Conservation (phyloP, 2,888 invertebrate species). For the Melanostoma scalare region DNA sequence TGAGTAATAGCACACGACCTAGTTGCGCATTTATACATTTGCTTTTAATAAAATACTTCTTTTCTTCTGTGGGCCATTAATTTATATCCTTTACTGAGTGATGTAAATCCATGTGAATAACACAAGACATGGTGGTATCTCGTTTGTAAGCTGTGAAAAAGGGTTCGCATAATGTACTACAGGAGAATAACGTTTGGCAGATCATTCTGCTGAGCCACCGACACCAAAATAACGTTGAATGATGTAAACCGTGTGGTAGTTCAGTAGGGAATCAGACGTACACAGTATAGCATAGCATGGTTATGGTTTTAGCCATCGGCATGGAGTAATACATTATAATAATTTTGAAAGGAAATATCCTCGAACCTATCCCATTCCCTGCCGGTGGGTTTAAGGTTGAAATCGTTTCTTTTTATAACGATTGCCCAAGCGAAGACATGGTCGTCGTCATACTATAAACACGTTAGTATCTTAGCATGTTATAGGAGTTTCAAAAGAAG, state of each 20-base stretch:
- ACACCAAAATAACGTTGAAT: slow-evolving; percentile 58
- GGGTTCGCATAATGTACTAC: slow-evolving; percentile 13
- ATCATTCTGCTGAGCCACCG: slow-evolving; percentile 32
- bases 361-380: slow-evolving; percentile 20
- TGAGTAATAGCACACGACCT: too few relatives aligned
- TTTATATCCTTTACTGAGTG: slow-evolving; percentile 58
- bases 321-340: slow-evolving; percentile 71
- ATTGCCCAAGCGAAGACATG: slow-evolving; percentile 1
- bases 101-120: slow-evolving; percentile 59
- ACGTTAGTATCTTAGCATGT: slow-evolving; percentile 58
- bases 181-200: slow-evolving; percentile 39
- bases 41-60: slow-evolving; percentile 34
- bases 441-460: slow-evolving; percentile 19
- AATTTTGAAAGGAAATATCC: slow-evolving; percentile 64
- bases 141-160: slow-evolving; percentile 13
- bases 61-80: slow-evolving; percentile 53
- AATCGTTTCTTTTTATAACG: slow-evolving; percentile 54
- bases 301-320: slow-evolving; percentile 62
- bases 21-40: background rate
- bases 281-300: background rate
- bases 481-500: slow-evolving; percentile 46
- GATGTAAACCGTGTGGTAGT: slow-evolving; percentile 40
- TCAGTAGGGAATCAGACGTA: slow-evolving; percentile 23
- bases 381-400: slow-evolving; percentile 40
- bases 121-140: slow-evolving; percentile 29